Evolutionary conservation across 2,797 vertebrate species (phyloP), one percentile per base, ranked within the genome.

Genomic region (Tinamus major): DNA sequence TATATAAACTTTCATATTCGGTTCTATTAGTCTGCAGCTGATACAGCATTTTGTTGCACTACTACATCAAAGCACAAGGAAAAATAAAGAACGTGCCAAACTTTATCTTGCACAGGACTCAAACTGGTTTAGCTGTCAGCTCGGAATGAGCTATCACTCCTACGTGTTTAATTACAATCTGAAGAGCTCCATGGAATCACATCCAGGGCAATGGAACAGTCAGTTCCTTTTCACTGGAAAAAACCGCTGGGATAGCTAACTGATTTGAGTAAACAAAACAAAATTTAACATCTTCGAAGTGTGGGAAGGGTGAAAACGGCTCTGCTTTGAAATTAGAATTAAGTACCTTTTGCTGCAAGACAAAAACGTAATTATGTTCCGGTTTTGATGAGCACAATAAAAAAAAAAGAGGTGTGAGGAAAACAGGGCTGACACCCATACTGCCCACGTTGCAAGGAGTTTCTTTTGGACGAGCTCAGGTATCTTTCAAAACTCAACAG

Each of bases 171-270:
- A 93, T 71, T 21, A 90, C 58, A 65, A 85, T 64, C 86, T 81
- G 90, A 91, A 65, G 61, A 79, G 71, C n/a, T 86, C 11, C 86
- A 70, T 5, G 33, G 64, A 93, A 94, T 58, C 56, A 10, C 70
- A 85, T 48, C 61, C 93, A 95, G 86, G 84, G 79, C 85, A 89
- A 82, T 53, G 84, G 91, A 86, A 93, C 56, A 92, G 64, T n/a
- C 88, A 72, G 56, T 53, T 79, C 77, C 87, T 61, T 26, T 76
- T 51, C 17, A 72, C 59, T 92, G 79, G 51, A 93, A 91, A 79
- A 74, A 56, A 2, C 18, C 85, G 91, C 55, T 59, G 85, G 85
- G 69, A 29, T 37, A 69, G 12, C 37, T 5, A 49, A 85, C 53
- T 21, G 53, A 49, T 37, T 9, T 62, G 39, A 91, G 72, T 13